Base-by-base conservation (phyloP, 2,888 invertebrate species). In the Phasia obesa region DNA sequence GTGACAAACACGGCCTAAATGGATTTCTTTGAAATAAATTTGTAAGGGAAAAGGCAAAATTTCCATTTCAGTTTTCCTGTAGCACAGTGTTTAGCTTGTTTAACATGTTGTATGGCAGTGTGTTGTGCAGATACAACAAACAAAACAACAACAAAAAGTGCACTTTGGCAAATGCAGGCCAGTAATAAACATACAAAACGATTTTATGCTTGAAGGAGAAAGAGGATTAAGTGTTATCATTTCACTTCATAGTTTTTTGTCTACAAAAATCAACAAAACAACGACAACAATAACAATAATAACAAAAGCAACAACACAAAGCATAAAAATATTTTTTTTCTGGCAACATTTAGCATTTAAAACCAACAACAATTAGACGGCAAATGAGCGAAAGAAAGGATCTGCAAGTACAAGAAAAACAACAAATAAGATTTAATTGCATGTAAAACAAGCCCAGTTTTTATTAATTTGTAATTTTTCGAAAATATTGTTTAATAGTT, bases 161-260 rank as follows among this genome's bases (percentile, higher is more conserved):
- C 73, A 70, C 79, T 71, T 65, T 71, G 70, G 25, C 27, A 75
- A 78, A 76, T 76, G 67, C 67, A 65, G 79, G 83, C 67, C 79
- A 79, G 64, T 74, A 73, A 81, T 74, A 77, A 49, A 69, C 59
- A 62, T 49, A 82, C 69, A 78, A 64, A 81, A 79, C 64, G 65
- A 83, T 79, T 83, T 79, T 79, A 75, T 80, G 83, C 83, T 83
- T 65, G 75, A 83, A 83, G 83, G 71, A 83, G 83, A 75, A 83
- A 83, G 71, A 79, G 79, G 83, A 83, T 79, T 80, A 79, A 83
- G 83, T 83, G 83, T 83, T 83, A 83, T 83, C 83, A 79, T 83
- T 83, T 80, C 83, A 83, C 83, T 83, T 83, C 83, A 83, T 79
- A 83, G 82, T 83, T 79, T 79, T 70, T 59, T 74, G 73, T 21